A percentile compares a stretch with the other conserved stretches of the same genome.
Evolutionary conservation across 1,140 invertebrate genomes (phyloP).

Genomic region (Pseudobourletiella spinata): DNA sequence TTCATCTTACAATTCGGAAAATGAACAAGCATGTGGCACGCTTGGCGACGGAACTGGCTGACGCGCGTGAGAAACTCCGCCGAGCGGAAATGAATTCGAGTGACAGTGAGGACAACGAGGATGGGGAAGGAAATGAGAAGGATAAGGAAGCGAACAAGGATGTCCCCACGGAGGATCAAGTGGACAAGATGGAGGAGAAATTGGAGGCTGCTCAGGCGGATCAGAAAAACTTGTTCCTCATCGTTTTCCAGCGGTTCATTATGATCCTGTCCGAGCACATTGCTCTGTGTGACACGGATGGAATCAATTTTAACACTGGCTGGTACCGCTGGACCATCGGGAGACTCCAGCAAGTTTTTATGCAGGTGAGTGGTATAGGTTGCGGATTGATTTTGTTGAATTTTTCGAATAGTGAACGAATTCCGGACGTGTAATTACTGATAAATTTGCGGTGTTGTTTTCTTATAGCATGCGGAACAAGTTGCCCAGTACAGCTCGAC

Average conservation of each 20-base stretch:
- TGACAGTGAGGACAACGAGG: conserved; percentile 44
- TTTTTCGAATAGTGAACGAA: too few species aligned
- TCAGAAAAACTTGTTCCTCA: conserved; percentile 93
- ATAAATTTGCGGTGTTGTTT: too few species aligned
- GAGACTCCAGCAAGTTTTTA: conserved; percentile 87
- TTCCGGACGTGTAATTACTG: too few species aligned
- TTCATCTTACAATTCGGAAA: conserved; percentile 91
- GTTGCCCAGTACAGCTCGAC: conserved; percentile 95
- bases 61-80: conserved; percentile 73
- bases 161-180: conserved; percentile 73
- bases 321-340: conserved; percentile 97
- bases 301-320: conserved; percentile 82
- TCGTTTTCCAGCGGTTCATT: conserved; percentile 96
- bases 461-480: conserved; percentile 80
- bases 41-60: conserved; percentile 69
- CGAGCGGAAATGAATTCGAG: conserved; percentile 62
- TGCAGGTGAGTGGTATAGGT: conserved; percentile 77
- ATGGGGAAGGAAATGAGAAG: conserved; percentile 41
- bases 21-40: conserved; percentile 92
- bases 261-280: conserved; percentile 96
- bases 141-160: conserved; percentile 49
- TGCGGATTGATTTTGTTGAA: too few species aligned
- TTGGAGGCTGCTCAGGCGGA: conserved; percentile 88
- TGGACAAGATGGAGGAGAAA: conserved; percentile 92
- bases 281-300: conserved; percentile 84